A percentile compares a stretch with the other conserved stretches of the same genome.
These are phyloP conservation scores for Sturnus vulgaris DNA, from an alignment of 2,113 vertebrate genomes.

Conservation along the genomic window DNA sequence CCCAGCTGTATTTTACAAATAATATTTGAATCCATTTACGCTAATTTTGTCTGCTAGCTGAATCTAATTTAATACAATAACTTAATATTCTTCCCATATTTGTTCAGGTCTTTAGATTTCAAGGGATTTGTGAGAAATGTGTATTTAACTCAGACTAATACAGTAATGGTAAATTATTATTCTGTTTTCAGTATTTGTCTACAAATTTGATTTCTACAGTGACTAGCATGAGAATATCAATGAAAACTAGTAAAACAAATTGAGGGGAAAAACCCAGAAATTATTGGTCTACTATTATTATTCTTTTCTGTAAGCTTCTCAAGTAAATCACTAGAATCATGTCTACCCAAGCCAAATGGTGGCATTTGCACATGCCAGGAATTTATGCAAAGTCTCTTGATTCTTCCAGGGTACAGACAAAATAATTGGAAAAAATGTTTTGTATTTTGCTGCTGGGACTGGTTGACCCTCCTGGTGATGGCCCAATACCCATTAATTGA, in stretches of 20 bases:
- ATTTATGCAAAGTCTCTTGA: not conserved
- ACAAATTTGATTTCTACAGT: not conserved
- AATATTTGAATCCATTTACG: not conserved
- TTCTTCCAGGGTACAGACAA: not conserved
- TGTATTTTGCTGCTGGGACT: not conserved
- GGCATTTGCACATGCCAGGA: not conserved
- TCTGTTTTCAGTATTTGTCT: not conserved
- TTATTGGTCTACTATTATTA: not conserved
- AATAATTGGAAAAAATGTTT: not conserved
- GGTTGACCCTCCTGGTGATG: not conserved
- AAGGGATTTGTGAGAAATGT: not conserved
- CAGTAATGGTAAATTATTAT: not conserved
- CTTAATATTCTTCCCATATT: not conserved
- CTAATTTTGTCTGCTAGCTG: not conserved
- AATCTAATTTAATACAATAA: not conserved
- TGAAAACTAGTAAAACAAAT: not conserved
- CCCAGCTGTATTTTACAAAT: not conserved
- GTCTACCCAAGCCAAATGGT: not conserved
- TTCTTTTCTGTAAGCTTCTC: not conserved
- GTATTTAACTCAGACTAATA: not conserved
- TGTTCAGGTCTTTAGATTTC: not conserved
- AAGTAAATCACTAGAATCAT: not conserved
- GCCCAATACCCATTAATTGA: not conserved
- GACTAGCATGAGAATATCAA: not conserved
- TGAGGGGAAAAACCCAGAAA: not conserved